A percentile compares a stretch with the other conserved stretches of the same genome.
Evolutionary conservation across 2,888 invertebrate genomes (phyloP).

Genomic region (Drymonia ruficornis): DNA sequence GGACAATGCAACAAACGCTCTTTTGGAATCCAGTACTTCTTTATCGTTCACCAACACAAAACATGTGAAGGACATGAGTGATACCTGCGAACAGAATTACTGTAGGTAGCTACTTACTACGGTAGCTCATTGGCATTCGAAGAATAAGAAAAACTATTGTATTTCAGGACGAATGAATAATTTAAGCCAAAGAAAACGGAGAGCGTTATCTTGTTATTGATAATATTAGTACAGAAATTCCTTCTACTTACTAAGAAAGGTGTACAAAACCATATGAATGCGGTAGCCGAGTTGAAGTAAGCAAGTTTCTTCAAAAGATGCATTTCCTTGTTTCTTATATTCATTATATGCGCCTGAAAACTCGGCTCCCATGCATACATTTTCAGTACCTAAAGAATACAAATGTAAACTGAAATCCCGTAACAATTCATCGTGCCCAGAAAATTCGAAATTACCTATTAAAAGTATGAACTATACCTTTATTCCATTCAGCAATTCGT

Average conservation of each 20-base stretch:
- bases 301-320: conserved; percentile 91
- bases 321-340: conserved; percentile 92
- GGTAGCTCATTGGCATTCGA: too few species aligned
- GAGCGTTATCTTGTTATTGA: too few species aligned
- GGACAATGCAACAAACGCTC: conserved; percentile 97
- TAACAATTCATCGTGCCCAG: too few species aligned
- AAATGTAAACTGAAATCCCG: not conserved
- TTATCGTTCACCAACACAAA: conserved; percentile 93
- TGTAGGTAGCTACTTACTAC: too few species aligned
- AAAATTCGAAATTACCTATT: not conserved
- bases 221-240: conserved; percentile 46
- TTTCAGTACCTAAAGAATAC: conserved; percentile 85
- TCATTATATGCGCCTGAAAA: conserved; percentile 91
- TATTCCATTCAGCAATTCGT: conserved; percentile 93
- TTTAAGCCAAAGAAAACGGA: too few species aligned
- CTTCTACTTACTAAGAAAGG: conserved; percentile 92
- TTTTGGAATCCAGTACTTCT: conserved; percentile 93
- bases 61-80: conserved; percentile 94
- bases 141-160: too few species aligned
- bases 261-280: conserved; percentile 94
- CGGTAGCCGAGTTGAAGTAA: conserved; percentile 91
- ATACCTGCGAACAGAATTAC: conserved; percentile 83
- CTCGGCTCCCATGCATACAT: conserved; percentile 95
- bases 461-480: conserved; percentile 84
- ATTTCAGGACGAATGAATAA: too few species aligned